Evolutionary conservation across 2,797 vertebrate species (phyloP), one percentile per base, ranked within the genome.

Genomic region (Gobionotothen gibberifrons): DNA sequence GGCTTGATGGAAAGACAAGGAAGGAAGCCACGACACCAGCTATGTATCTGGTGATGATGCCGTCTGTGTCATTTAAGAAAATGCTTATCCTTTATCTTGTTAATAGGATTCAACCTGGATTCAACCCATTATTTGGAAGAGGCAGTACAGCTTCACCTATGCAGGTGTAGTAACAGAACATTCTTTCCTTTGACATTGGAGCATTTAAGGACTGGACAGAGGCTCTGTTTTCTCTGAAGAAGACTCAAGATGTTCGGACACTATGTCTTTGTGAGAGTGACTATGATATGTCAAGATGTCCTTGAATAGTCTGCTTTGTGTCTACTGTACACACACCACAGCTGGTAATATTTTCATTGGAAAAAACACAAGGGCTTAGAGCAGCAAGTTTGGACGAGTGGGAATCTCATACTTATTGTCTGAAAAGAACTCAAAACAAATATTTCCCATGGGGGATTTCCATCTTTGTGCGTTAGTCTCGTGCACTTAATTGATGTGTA

Each of bases 261-360:
- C 32, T 44, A 22, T 29, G n/a, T n/a, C 13, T 73, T 2, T 43
- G 3, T 22, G 39, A 49, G 9, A 16, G 32, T 16, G 69, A 15
- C 10, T 56, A 19, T 51, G 19, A 40, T 12, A 53, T 62, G 29
- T 71, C 76, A 66, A 65, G 78, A 74, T 19, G 77, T 84, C 85
- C 85, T 79, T 85, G 79, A 83, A 39, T n/a, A 44, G 47, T 71
- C 36, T 60, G 22, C 85, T 59, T 76, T 81, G 63, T 70, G 51
- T 48, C 78, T 61, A 74, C 40, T 49, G 22, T 42, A 36, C 46
- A 48, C 21, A 44, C 46, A 58, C 7, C 14, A 51, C 17, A 68
- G 12, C 40, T 58, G 48, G 15, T 79, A 79, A 84, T 87, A 67
- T 76, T 64, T 87, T 66, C 56, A 63, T 3, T 61, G 66, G 46